Evolutionary conservation across 2,113 vertebrate species (phyloP).

Genomic region (Periophthalmodon schlosseri): DNA sequence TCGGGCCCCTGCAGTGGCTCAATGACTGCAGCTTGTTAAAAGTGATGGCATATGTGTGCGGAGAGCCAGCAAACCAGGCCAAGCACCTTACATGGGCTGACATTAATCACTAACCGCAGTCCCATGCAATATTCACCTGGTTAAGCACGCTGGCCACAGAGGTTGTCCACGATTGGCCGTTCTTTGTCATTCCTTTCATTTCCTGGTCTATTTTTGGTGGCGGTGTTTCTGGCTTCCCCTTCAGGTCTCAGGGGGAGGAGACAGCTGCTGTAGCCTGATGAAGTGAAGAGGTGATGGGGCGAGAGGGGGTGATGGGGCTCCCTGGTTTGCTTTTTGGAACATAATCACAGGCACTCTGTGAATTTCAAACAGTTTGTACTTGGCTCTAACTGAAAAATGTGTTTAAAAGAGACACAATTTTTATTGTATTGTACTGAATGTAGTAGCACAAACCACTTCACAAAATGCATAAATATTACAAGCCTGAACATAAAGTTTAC

Average conservation of each 20-base stretch:
- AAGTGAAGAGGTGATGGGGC: constrained; percentile 12
- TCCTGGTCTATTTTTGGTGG: constrained; percentile 40
- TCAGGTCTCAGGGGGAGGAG: constrained; percentile 5
- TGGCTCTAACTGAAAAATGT: background rate
- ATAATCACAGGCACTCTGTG: background rate
- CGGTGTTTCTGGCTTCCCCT: constrained; percentile 15
- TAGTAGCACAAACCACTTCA: background rate
- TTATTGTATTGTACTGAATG: background rate
- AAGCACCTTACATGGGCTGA: constrained; percentile 60
- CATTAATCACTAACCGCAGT: constrained; percentile 68
- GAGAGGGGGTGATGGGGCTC: constrained; percentile 11
- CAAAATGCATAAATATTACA: too few species aligned
- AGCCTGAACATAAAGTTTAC: too few species aligned
- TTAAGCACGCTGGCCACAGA: constrained; percentile 49
- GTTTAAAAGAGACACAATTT: background rate
- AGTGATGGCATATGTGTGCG: constrained; percentile 40
- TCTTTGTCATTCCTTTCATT: constrained; percentile 47
- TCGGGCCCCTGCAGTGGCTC: constrained; percentile 50
- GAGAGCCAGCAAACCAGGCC: constrained; percentile 25
- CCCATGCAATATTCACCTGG: constrained; percentile 64
- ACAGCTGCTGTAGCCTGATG: background rate
- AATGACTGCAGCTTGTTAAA: constrained; percentile 55
- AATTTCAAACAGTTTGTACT: background rate
- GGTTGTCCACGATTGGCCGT: constrained; percentile 33
- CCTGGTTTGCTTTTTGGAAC: constrained; percentile 7